These are phyloP conservation scores for Linnaemya tessellans DNA, from an alignment of 2,888 invertebrate species.

Conservation along the genomic window DNA sequence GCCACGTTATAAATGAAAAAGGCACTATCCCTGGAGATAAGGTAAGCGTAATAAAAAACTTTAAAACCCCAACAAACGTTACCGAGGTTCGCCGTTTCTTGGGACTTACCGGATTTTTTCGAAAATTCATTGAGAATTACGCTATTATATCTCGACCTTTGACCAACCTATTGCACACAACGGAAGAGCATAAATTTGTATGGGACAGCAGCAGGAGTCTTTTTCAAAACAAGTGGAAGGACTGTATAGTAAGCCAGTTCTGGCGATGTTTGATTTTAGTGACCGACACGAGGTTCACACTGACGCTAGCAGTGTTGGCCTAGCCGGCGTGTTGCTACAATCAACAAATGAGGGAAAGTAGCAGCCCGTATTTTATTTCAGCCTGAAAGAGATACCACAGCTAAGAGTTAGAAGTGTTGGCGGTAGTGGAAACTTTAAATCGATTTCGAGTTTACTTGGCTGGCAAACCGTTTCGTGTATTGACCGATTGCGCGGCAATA, in stretches of 20 bases:
- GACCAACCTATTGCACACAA: constrained; percentile 20
- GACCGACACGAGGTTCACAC: constrained; percentile 71
- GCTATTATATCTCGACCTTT: constrained; percentile 51
- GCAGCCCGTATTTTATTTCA: constrained; percentile 71
- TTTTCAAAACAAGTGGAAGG: constrained; percentile 48
- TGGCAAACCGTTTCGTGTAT: constrained; percentile 43
- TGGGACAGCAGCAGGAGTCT: not conserved
- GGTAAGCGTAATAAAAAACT: constrained; percentile 39
- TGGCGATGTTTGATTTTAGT: constrained; percentile 50
- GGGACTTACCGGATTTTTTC: constrained; percentile 68
- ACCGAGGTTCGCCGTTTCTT: constrained; percentile 65
- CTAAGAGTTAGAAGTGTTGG: constrained; percentile 69
- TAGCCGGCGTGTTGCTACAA: constrained; percentile 71
- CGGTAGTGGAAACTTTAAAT: constrained; percentile 66
- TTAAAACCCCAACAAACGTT: constrained; percentile 42
- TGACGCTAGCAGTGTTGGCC: constrained; percentile 67
- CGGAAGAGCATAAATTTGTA: constrained; percentile 12
- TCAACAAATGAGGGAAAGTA: constrained; percentile 48
- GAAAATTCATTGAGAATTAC: constrained; percentile 67
- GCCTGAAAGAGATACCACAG: constrained; percentile 68
- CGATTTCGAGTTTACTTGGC: constrained; percentile 71
- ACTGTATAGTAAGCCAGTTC: constrained; percentile 49
- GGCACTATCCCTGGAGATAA: constrained; percentile 28
- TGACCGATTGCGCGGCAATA: constrained; percentile 52
- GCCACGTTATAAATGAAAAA: not conserved